phyloP scores from a whole-genome alignment of 2,797 vertebrate species.

The Gallirallus australis region DNA sequence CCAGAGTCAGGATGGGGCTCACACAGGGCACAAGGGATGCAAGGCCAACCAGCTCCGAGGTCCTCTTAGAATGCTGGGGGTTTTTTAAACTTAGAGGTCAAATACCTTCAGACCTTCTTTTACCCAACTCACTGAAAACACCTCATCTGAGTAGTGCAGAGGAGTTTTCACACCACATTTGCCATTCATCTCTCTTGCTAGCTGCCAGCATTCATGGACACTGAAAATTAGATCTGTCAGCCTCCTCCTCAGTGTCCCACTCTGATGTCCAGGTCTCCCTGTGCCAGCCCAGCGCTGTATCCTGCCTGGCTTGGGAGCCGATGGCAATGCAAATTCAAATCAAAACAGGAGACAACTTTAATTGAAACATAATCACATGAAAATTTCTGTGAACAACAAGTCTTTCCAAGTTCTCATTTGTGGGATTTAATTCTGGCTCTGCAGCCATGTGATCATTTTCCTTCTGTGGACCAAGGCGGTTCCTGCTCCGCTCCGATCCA shows the following conservation, averaged over 20 bases:
- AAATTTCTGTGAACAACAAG: not conserved
- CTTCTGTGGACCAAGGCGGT: not conserved
- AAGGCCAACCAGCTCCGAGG: rapidly evolving
- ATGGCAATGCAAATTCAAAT: not conserved
- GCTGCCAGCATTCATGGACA: rapidly evolving
- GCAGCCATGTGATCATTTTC: not conserved
- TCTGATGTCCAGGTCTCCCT: rapidly evolving
- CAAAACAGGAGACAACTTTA: not conserved
- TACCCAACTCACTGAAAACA: not conserved
- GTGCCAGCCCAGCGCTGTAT: rapidly evolving
- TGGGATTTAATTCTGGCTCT: not conserved
- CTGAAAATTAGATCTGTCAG: too few relatives aligned
- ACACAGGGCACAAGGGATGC: not conserved
- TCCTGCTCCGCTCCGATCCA: not conserved
- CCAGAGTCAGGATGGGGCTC: not conserved
- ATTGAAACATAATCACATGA: rapidly evolving
- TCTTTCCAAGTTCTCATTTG: not conserved
- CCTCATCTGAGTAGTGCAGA: not conserved
- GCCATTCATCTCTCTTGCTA: rapidly evolving
- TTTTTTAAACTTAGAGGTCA: not conserved
- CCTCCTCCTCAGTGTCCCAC: not conserved
- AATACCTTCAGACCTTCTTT: not conserved
- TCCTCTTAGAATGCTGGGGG: not conserved
- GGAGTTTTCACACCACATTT: not conserved
- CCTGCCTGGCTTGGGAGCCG: rapidly evolving